Base-by-base conservation (phyloP, 2,797 vertebrate species). In the Rhadinocentrus ornatus region DNA sequence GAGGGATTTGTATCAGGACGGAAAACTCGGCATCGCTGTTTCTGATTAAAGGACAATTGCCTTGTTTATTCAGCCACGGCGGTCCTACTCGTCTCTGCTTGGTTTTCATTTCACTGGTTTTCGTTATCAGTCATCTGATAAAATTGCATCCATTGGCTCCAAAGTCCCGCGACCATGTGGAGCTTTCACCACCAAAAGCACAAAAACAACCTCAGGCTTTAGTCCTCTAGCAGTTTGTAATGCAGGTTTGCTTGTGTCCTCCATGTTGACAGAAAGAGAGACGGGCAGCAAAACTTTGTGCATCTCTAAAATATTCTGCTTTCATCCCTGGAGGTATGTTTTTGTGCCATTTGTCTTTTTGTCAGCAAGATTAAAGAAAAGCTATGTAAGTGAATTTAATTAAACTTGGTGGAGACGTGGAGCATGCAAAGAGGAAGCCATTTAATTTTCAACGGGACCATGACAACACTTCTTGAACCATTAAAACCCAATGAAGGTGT, bases 1-100 rank as follows among this genome's bases (percentile, higher is more conserved):
- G 5, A 32, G 73, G 52, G 37, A 13, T 39, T 3, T 70, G 56
- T 26, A 24, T 73, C 69, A 16, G 52, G 9, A 50, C 52, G 2
- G 44, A 58, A 34, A 12, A 52, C 52, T 64, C 9, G 32, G 8
- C 32, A 6, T 34, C 5, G 1, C 27, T 29, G 27, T 29, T 29
- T 29, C 27, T 29, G 27, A 29, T 29, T 29, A 29, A 29, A 29
- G 27, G 27, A 29, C 27, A 29, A 29, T 4, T 29, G 2, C 27
- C 27, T 29, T 29, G 27, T 32, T 58, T 54, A 48, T 37, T 58
- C 39, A 48, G 41, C n/a, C 39, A 27, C 34, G 22, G 32, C 22
- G 24, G 1, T 12, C 10, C 34, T 35, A 11, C 34, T 1, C 34
- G 34, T 34, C 34, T 58, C 39, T 20, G 34, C 66, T 35, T n/a